Evolutionary conservation across 2,888 invertebrate genomes (phyloP).

Genomic region (Volucella inanis): DNA sequence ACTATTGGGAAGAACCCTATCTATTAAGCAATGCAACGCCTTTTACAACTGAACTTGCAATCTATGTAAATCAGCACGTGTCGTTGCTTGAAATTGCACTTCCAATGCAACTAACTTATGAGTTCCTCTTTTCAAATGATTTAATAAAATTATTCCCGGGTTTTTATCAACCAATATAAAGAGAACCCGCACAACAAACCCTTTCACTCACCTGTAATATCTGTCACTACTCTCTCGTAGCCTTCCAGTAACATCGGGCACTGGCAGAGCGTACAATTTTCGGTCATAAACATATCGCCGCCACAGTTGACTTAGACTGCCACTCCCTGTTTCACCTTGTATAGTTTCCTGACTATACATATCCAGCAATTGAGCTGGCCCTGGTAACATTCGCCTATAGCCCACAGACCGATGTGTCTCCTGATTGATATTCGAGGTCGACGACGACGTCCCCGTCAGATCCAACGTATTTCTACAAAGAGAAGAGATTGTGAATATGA

Average conservation of each 20-base stretch:
- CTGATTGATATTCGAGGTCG: slow-evolving; percentile 48
- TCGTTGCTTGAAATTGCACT: too few species aligned
- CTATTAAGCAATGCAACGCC: too few species aligned
- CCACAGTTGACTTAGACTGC: slow-evolving; percentile 81
- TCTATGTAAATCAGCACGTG: too few species aligned
- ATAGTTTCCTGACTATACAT: slow-evolving; percentile 79
- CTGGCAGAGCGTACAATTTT: slow-evolving; percentile 89
- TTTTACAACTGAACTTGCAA: too few species aligned
- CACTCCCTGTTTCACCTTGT: slow-evolving; percentile 72
- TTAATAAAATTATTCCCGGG: too few species aligned
- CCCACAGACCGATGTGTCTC: slow-evolving; percentile 16
- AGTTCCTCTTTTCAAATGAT: too few species aligned
- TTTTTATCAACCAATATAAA: too few species aligned
- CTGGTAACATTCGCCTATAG: slow-evolving; percentile 47
- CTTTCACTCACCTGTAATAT: slow-evolving; percentile 87
- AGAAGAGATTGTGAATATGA: background rate
- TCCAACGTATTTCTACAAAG: slow-evolving; percentile 67
- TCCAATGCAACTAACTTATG: too few species aligned
- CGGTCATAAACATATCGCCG: slow-evolving; percentile 90
- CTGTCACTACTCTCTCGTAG: slow-evolving; percentile 89
- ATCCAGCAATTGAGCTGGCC: slow-evolving; percentile 78
- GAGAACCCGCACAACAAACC: too few species aligned
- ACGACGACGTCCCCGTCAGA: slow-evolving; percentile 63
- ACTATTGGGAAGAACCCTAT: too few species aligned
- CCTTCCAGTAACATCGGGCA: slow-evolving; percentile 88